Evolutionary conservation across 2,888 invertebrate species (phyloP).

Genomic region (Venusia cambrica): DNA sequence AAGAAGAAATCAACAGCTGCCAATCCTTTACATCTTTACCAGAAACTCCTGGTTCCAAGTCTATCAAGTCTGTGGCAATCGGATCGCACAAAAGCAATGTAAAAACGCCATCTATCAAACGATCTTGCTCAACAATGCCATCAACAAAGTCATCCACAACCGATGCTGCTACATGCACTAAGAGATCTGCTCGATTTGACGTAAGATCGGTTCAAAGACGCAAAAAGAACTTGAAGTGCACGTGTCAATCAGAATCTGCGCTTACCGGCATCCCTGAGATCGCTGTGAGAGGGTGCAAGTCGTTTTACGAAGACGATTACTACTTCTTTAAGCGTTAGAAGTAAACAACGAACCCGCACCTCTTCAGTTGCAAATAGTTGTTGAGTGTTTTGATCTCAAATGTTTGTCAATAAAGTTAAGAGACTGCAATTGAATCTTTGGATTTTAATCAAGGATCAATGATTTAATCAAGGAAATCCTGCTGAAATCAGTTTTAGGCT

Average conservation of each 20-base stretch:
- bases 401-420: too few species aligned
- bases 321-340: slow-evolving; percentile 21
- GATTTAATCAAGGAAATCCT: too few species aligned
- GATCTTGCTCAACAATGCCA: not conserved
- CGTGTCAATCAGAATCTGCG: slow-evolving; percentile 22
- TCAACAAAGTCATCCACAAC: slow-evolving; percentile 2
- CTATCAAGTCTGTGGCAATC: slow-evolving; percentile 16
- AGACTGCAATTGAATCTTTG: too few species aligned
- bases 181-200: slow-evolving; percentile 18
- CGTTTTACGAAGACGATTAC: slow-evolving; percentile 18
- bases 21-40: slow-evolving; percentile 9
- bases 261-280: too few species aligned
- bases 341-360: too few species aligned
- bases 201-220: slow-evolving; percentile 13
- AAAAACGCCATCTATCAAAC: too few species aligned
- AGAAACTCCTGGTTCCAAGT: slow-evolving; percentile 3
- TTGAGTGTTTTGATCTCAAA: too few species aligned
- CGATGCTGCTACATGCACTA: slow-evolving; percentile 20
- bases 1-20: slow-evolving; percentile 8
- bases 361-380: too few species aligned
- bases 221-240: slow-evolving; percentile 11
- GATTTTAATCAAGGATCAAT: too few species aligned
- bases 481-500: too few species aligned
- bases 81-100: too few species aligned
- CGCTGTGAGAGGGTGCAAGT: slow-evolving; percentile 8